A percentile compares a stretch with the other conserved stretches of the same genome.
Evolutionary conservation across 2,888 invertebrate species (phyloP).

Genomic region (Spilarctia lutea): DNA sequence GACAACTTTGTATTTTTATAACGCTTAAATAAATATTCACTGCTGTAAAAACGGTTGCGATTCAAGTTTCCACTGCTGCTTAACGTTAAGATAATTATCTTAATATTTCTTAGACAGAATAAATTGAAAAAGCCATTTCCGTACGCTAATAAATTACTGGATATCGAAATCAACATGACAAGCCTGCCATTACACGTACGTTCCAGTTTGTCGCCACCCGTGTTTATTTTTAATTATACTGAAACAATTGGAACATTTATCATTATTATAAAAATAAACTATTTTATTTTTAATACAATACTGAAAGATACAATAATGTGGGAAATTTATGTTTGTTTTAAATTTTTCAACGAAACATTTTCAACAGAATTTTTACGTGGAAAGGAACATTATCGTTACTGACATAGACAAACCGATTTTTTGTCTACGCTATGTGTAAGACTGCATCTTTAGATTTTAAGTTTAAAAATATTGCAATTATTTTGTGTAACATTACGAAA

Average conservation of each 20-base stretch:
- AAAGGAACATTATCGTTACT: not conserved
- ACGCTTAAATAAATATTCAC: conserved; percentile 30
- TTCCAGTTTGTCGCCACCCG: conserved; percentile 45
- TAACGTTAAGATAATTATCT: conserved; percentile 28
- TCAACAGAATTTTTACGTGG: not conserved
- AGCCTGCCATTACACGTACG: conserved; percentile 73
- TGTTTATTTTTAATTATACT: not conserved
- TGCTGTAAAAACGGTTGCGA: conserved; percentile 25
- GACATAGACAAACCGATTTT: not conserved
- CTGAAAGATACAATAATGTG: not conserved
- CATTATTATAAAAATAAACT: not conserved
- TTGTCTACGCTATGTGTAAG: not conserved
- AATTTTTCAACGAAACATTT: no score
- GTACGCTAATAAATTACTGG: conserved; percentile 59
- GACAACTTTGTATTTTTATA: conserved; percentile 52
- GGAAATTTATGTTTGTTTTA: not conserved
- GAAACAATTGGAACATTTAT: not conserved
- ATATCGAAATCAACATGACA: conserved; percentile 75
- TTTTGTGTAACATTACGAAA: no score
- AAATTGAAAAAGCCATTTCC: conserved; percentile 45
- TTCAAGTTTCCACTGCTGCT: conserved; percentile 20
- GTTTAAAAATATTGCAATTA: no score
- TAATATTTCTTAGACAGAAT: conserved; percentile 35
- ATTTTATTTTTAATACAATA: not conserved
- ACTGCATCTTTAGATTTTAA: no score